Evolutionary conservation across 2,797 vertebrate genomes (phyloP).

Genomic region (Melanotaenia pygmaea): DNA sequence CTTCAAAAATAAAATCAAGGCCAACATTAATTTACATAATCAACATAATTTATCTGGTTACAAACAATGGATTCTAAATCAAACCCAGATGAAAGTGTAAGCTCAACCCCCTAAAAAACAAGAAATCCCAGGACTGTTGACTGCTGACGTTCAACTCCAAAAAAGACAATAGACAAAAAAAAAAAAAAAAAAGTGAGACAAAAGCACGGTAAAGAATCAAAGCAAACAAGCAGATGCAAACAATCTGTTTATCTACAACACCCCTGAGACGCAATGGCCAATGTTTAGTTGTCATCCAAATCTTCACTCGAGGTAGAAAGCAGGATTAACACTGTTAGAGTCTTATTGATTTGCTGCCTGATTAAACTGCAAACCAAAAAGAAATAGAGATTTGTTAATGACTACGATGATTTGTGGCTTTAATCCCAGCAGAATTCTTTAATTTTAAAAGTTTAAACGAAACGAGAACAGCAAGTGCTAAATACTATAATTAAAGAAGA

Average conservation of each 20-base stretch:
- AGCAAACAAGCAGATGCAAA: conserved; percentile 24
- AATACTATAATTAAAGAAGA: conserved; percentile 63
- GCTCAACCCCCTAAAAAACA: conserved; percentile 17
- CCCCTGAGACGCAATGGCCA: conserved; percentile 10
- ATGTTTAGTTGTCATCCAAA: conserved; percentile 32
- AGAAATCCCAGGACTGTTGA: conserved; percentile 22
- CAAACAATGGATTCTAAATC: conserved; percentile 25
- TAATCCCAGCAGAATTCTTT: conserved; percentile 47
- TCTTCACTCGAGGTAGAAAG: conserved; percentile 31
- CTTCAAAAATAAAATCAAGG: too few relatives aligned
- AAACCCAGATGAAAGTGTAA: conserved; percentile 19
- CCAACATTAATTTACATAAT: too few relatives aligned
- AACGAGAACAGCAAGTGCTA: conserved; percentile 54
- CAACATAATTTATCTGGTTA: conserved; percentile 24
- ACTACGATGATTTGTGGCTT: conserved; percentile 55
- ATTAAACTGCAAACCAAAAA: conserved; percentile 50
- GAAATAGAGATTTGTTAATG: conserved; percentile 56
- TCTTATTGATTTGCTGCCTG: conserved; percentile 54
- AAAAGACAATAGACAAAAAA: not conserved
- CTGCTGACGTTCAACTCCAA: conserved; percentile 19
- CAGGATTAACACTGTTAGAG: conserved; percentile 47
- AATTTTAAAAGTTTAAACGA: conserved; percentile 47
- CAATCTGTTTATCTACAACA: conserved; percentile 35
- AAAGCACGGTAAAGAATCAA: conserved; percentile 5
- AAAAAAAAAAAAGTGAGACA: not conserved